These are phyloP conservation scores for Pteropus alecto DNA, from an alignment of 2,113 vertebrate genomes.

Conservation along the genomic window DNA sequence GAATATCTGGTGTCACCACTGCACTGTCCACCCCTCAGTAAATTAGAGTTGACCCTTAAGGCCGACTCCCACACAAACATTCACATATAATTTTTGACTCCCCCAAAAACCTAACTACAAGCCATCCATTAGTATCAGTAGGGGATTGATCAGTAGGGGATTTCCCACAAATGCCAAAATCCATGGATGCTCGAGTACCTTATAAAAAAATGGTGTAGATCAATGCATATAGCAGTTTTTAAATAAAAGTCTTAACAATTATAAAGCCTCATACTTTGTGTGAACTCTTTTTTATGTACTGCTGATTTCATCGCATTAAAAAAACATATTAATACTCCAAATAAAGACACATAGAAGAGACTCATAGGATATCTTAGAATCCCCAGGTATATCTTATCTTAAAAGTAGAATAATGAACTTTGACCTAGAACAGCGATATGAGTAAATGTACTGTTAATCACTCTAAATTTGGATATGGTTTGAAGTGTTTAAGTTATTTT, in stretches of 20 bases:
- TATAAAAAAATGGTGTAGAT: not conserved
- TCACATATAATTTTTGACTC: not conserved
- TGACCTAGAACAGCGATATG: not conserved
- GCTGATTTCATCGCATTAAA: not conserved
- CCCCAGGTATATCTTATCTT: not conserved
- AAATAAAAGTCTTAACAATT: not conserved
- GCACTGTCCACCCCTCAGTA: not conserved
- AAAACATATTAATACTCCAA: not conserved
- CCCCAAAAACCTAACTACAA: not conserved
- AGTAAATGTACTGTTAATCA: not conserved
- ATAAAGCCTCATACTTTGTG: not conserved
- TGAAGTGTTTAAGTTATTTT: not conserved
- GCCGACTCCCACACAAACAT: not conserved
- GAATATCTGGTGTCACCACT: not conserved
- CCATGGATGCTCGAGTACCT: too few species aligned
- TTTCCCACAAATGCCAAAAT: not conserved
- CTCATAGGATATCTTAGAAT: not conserved
- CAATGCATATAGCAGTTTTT: not conserved
- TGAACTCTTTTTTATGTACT: not conserved
- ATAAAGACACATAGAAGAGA: not conserved
- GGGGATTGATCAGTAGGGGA: not conserved
- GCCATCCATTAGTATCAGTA: not conserved
- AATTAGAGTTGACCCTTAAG: not conserved
- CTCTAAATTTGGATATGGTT: not conserved
- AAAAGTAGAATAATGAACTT: not conserved